phyloP scores from a whole-genome alignment of 2,113 vertebrate genomes.

The Brienomyrus longianalis region DNA sequence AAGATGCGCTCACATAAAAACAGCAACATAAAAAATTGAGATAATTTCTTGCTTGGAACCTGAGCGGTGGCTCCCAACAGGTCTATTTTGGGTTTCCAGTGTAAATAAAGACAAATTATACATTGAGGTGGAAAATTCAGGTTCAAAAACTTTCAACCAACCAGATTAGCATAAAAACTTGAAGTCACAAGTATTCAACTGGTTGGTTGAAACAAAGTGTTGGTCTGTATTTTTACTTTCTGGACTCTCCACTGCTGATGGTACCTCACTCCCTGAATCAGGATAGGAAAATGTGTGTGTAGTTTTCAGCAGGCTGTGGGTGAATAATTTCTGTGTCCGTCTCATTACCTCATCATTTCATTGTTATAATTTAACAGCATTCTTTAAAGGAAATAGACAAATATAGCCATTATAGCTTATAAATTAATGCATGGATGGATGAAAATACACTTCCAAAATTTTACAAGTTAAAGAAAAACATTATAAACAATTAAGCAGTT shows the following conservation, averaged over 20 bases:
- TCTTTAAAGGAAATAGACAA: not conserved
- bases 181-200: not conserved
- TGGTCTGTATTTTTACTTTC: not conserved
- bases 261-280: too few species aligned
- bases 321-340: not conserved
- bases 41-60: not conserved
- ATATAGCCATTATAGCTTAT: not conserved
- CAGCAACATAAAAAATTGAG: not conserved
- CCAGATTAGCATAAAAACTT: not conserved
- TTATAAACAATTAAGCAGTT: not conserved
- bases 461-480: not conserved
- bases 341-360: not conserved
- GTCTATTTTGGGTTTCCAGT: not conserved
- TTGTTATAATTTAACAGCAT: not conserved
- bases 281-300: not conserved
- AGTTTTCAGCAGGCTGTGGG: not conserved
- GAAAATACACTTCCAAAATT: not conserved
- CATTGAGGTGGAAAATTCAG: not conserved
- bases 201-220: not conserved
- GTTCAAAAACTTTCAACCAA: not conserved
- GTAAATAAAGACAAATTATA: not conserved
- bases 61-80: not conserved
- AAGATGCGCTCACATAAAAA: not conserved
- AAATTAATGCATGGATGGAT: not conserved
- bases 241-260: not conserved